Conservation (phyloP, 2,888 invertebrate genomes). For the Plebejus melissa region DNA sequence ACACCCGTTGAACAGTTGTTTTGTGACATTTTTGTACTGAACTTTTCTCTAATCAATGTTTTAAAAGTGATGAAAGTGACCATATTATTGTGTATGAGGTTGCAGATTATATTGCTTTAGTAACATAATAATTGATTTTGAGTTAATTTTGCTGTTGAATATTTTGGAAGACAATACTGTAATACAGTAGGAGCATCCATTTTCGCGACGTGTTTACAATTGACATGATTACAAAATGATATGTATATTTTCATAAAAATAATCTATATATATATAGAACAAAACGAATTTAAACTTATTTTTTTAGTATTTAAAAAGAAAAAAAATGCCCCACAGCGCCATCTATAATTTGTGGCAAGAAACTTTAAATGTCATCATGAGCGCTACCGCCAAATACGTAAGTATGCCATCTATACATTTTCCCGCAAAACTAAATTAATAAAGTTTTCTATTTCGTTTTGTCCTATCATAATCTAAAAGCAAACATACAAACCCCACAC, state of each 20-base stretch:
- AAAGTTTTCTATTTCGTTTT: constrained; percentile 33
- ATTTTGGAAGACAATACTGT: not conserved
- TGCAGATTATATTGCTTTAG: not conserved
- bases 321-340: not conserved
- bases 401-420: not conserved
- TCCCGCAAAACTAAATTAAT: not conserved
- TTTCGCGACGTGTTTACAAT: not conserved
- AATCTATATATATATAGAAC: not conserved
- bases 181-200: not conserved
- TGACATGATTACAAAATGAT: constrained; percentile 29
- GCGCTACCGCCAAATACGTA: not conserved
- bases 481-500: constrained; percentile 35
- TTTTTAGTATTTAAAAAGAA: not conserved
- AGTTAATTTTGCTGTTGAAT: not conserved
- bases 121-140: not conserved
- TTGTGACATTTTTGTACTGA: too few relatives aligned
- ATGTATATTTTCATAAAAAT: constrained; percentile 14
- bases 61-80: not conserved
- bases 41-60: not conserved
- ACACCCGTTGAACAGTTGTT: too few relatives aligned
- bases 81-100: not conserved
- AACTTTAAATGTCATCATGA: not conserved
- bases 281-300: not conserved
- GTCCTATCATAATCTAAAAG: constrained; percentile 33
- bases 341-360: not conserved